These are phyloP conservation scores for Sycophila texana DNA, from an alignment of 2,888 invertebrate species.

Conservation along the genomic window DNA sequence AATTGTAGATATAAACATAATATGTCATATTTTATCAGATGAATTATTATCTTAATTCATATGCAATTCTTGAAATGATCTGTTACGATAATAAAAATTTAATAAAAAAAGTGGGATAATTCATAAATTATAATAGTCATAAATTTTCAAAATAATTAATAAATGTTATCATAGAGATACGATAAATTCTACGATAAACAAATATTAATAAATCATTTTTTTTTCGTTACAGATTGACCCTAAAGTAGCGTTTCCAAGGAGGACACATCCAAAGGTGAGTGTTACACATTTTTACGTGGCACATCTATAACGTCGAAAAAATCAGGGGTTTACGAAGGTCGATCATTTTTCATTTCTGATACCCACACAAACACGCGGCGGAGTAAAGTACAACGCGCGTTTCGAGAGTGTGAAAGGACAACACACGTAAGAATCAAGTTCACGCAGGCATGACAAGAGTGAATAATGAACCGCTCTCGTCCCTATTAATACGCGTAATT, in stretches of 20 bases:
- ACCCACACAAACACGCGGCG: neutral
- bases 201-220: conserved; percentile 56
- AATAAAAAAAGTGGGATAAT: too few species aligned
- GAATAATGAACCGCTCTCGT: conserved; percentile 66
- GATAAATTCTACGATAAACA: neutral
- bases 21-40: neutral
- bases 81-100: too few species aligned
- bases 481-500: conserved; percentile 68
- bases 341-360: neutral
- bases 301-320: neutral
- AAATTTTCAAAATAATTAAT: neutral
- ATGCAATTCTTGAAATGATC: neutral
- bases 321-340: neutral
- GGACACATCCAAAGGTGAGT: conserved; percentile 99
- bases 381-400: neutral
- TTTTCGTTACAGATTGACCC: conserved; percentile 97
- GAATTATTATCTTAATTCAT: neutral
- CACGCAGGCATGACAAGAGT: conserved; percentile 33
- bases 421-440: conserved; percentile 45
- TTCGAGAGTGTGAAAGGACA: conserved; percentile 22
- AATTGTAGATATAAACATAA: too few species aligned
- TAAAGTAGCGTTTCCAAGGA: conserved; percentile 99
- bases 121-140: too few species aligned
- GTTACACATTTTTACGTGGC: neutral
- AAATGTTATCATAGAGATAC: neutral